Base-by-base conservation (phyloP, 2,888 invertebrate genomes). In the Ennomos fuscantarius region DNA sequence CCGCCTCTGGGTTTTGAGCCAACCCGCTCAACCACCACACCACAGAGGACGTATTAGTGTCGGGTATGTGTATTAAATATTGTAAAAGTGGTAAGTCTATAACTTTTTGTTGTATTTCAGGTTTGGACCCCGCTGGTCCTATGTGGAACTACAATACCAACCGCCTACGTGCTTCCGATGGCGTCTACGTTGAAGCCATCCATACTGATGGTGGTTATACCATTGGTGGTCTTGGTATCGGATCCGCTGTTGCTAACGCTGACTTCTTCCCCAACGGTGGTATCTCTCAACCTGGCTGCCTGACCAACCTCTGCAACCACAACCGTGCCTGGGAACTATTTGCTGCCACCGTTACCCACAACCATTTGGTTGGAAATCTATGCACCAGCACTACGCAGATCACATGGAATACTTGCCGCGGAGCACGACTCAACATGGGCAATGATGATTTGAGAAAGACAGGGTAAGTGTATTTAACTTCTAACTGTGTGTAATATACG, bases 71-170 rank as follows among this genome's bases (percentile, higher is more conserved):
- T 24, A 6, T 6, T 3, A 24, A 24, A 24, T 24, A 6, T 24
- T 24, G 15, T 3, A 24, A 24, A 24, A 24, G 6, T 24, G 6
- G 24, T 24, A 24, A 6, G 1, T 24, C 15, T 2, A 24, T 24
- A 3, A 24, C 6, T 24, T 39, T 39, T 48, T 76, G n/a, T 39
- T 35, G 33, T 2, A 24, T 11, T 47, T 31, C 50, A 82, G 82
- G 77, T 36, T 60, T 82, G 46, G 81, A 81, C 51, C 80, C 82
- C 1, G 80, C 81, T 32, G 79, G 78, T n/a, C 79, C 79, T 63
- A 66, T 34, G 61, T 64, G 64, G 64, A 34, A 15, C 1, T 43
- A 10, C 8, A 56, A 59, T 24, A 0, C 10, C 3, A 36, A 37
- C 8, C 63, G 56, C 1, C 49, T 64, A n/a, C 34, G 9, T 8